Evolutionary conservation across 2,888 invertebrate species (phyloP).

Genomic region (Mellilla xanthometata): DNA sequence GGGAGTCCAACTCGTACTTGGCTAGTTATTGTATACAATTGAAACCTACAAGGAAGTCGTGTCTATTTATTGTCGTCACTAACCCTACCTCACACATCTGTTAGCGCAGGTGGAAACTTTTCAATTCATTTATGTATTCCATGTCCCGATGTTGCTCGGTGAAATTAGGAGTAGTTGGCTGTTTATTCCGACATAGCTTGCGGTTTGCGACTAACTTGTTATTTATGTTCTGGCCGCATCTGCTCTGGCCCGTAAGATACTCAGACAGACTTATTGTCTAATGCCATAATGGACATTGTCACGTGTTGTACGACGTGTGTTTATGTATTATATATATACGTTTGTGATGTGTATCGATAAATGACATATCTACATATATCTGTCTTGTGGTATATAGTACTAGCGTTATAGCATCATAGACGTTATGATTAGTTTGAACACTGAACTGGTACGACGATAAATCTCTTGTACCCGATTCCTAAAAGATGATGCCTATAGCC

Average conservation of each 20-base stretch:
- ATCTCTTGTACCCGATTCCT: too few species aligned
- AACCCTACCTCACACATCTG: slow-evolving; percentile 35
- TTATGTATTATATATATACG: not conserved
- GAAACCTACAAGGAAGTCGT: too few species aligned
- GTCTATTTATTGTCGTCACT: not conserved
- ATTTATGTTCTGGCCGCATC: slow-evolving; percentile 11
- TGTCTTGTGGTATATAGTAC: too few species aligned
- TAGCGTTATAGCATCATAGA: too few species aligned
- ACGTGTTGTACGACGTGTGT: not conserved
- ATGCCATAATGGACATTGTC: not conserved
- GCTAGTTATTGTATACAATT: too few species aligned
- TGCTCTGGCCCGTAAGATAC: slow-evolving; percentile 8
- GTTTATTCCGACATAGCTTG: slow-evolving; percentile 19
- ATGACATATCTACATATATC: too few species aligned
- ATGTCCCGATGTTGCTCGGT: slow-evolving; percentile 26
- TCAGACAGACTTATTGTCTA: slow-evolving; percentile 1
- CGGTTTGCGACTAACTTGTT: slow-evolving; percentile 18
- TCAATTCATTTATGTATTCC: slow-evolving; percentile 32
- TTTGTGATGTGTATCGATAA: too few species aligned
- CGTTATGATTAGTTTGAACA: too few species aligned
- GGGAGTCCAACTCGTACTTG: too few species aligned
- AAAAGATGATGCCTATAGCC: too few species aligned
- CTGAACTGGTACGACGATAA: too few species aligned
- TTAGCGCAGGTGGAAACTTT: slow-evolving; percentile 36
- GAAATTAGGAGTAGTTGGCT: slow-evolving; percentile 25